Conservation (phyloP, 1,140 invertebrate genomes). For the Drosophila yakuba region DNA sequence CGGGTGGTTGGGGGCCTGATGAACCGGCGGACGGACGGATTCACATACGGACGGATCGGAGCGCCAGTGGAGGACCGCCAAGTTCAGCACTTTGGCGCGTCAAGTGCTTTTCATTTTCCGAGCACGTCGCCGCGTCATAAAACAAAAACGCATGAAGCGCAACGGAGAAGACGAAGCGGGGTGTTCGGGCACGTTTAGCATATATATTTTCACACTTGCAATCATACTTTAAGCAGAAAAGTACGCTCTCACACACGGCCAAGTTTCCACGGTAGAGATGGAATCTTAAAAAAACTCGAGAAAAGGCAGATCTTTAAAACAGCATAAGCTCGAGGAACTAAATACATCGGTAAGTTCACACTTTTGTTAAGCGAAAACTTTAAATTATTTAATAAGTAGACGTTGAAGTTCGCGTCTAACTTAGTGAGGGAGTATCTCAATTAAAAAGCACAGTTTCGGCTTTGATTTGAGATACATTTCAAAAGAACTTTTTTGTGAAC, state of each 20-base stretch:
- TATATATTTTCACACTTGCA: constrained; percentile 82
- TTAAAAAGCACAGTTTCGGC: too few relatives aligned
- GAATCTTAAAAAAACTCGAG: not conserved
- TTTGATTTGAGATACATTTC: too few relatives aligned
- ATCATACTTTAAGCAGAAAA: constrained; percentile 78
- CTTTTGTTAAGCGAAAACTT: not conserved
- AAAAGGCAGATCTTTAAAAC: constrained; percentile 3
- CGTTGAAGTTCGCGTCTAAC: too few relatives aligned
- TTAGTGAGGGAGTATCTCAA: too few relatives aligned
- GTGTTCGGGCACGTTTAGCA: constrained; percentile 70
- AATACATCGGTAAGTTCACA: not conserved
- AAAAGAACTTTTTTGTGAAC: too few relatives aligned
- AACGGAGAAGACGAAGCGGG: constrained; percentile 33
- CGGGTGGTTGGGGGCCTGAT: constrained; percentile 5
- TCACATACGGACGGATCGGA: not conserved
- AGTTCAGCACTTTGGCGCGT: constrained; percentile 78
- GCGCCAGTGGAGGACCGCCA: constrained; percentile 51
- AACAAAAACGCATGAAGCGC: constrained; percentile 70
- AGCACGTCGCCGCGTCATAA: constrained; percentile 79
- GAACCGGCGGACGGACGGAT: constrained; percentile 17
- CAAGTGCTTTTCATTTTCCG: constrained; percentile 81
- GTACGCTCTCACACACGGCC: constrained; percentile 28
- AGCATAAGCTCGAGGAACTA: not conserved
- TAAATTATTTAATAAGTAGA: too few relatives aligned
- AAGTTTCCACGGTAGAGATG: constrained; percentile 46